Conservation (phyloP, 2,797 vertebrate genomes). For the Carapus acus region DNA sequence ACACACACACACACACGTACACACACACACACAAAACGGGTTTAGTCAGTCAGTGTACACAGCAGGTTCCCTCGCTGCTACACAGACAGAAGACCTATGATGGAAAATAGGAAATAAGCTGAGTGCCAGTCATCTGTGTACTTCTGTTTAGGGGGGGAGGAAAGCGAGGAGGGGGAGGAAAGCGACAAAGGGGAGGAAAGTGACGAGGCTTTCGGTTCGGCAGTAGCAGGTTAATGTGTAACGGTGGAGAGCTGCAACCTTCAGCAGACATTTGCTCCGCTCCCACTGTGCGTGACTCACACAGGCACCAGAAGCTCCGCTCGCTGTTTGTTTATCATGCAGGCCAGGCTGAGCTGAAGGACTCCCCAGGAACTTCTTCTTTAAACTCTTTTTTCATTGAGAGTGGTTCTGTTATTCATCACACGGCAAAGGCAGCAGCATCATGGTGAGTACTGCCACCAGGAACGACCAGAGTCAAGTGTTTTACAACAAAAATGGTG, state of each 20-base stretch:
- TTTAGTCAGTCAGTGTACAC: too few species aligned
- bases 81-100: too few species aligned
- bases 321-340: constrained; percentile 30
- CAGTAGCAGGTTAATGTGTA: constrained; percentile 66
- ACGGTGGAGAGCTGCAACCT: constrained; percentile 52
- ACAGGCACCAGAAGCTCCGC: constrained; percentile 16
- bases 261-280: constrained; percentile 58
- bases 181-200: constrained; percentile 25
- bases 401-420: constrained; percentile 14
- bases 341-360: constrained; percentile 7
- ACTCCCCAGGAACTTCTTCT: constrained; percentile 15
- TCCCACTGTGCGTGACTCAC: constrained; percentile 40
- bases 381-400: constrained; percentile 17
- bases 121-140: not conserved
- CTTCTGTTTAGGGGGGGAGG: constrained; percentile 1
- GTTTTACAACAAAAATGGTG: too few species aligned
- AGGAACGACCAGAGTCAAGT: too few species aligned
- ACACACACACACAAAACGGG: too few species aligned
- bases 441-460: constrained; percentile 52
- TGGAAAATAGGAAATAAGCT: constrained; percentile 29
- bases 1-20: not conserved
- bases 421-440: constrained; percentile 19
- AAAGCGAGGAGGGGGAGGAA: constrained; percentile 19
- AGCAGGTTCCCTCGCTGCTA: too few species aligned
- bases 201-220: constrained; percentile 47